Evolutionary conservation across 2,797 vertebrate genomes (phyloP), one percentile per base, ranked within the genome.

Genomic region (Crypturellus tataupa): DNA sequence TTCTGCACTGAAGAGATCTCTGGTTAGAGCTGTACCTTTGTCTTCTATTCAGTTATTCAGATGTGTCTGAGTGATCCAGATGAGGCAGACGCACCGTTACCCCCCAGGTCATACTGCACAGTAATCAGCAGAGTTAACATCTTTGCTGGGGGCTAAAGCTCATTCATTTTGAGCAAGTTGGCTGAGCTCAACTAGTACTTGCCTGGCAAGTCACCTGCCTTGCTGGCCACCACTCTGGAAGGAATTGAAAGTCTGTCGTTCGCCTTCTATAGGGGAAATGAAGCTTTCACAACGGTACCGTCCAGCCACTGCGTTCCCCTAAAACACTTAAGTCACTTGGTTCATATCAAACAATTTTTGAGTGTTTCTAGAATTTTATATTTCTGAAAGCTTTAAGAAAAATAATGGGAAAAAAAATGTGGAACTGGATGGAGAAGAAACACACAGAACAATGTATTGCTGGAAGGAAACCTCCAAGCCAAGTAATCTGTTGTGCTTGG

Each of bases 81-180:
- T 53, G 6, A 53, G 24, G 14, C 62, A 77, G 77, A 62, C 40
- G 4, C 19, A 25, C 29, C 14, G 37, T 49, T 46, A 82, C 76
- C 6, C 3, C 25, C 25, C n/a, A 33, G 63, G 18, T 46, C 20
- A 71, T 19, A 62, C 59, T 23, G 0, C 2, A 1, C 55, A 70
- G n/a, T 25, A 42, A 47, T 20, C 10, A 46, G 53, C 11, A 87
- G 25, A n/a, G n/a, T 23, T 23, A 65, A 73, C n/a, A 42, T 21
- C 67, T 81, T 29, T 20, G 29, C 44, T 33, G 35, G 55, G 23
- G 27, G 29, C 31, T 77, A 33, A 5, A 55, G 49, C 39, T 46
- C 79, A 58, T 58, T 46, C 79, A 58, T 58, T 60, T 47, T 9
- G 21, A 60, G n/a, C 49, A 80, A 29, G n/a, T 3, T 84, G 79